Evolutionary conservation across 1,140 invertebrate species (phyloP).

Genomic region (Trichoplusia ni): DNA sequence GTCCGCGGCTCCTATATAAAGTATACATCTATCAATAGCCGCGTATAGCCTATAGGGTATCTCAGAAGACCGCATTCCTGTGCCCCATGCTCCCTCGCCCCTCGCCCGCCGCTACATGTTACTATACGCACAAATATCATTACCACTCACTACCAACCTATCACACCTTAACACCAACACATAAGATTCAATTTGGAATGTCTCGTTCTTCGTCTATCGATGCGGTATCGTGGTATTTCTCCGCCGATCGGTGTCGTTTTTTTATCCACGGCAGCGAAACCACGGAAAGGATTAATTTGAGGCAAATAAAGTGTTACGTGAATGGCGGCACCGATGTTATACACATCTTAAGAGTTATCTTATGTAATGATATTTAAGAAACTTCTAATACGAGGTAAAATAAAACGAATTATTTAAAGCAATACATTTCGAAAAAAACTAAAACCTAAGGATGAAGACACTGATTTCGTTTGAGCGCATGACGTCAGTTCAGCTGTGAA

Average conservation of each 20-base stretch:
- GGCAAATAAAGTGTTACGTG: constrained; percentile 69
- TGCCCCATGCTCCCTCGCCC: constrained; percentile 54
- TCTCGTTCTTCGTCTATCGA: constrained; percentile 21
- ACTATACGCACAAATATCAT: constrained; percentile 30
- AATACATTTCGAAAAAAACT: too few relatives aligned
- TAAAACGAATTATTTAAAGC: too few relatives aligned
- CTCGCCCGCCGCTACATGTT: constrained; percentile 44
- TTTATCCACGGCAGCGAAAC: constrained; percentile 58
- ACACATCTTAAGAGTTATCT: neutral
- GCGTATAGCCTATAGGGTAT: constrained; percentile 71
- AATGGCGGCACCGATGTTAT: constrained; percentile 19
- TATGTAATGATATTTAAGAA: too few relatives aligned
- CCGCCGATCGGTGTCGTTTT: constrained; percentile 59
- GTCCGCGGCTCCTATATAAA: constrained; percentile 52
- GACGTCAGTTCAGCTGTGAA: too few relatives aligned
- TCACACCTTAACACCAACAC: constrained; percentile 5
- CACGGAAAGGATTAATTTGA: constrained; percentile 76
- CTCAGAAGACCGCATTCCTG: constrained; percentile 74
- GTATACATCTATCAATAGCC: constrained; percentile 62
- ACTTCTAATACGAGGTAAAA: too few relatives aligned
- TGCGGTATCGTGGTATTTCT: constrained; percentile 34
- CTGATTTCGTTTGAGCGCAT: too few relatives aligned
- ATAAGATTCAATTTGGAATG: constrained; percentile 36
- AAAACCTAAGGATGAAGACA: too few relatives aligned
- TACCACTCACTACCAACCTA: constrained; percentile 31